These are phyloP conservation scores for Clytia hemisphaerica DNA, from an alignment of 30 jellyfish, hydroid and myxozoan species.

Conservation along the genomic window DNA sequence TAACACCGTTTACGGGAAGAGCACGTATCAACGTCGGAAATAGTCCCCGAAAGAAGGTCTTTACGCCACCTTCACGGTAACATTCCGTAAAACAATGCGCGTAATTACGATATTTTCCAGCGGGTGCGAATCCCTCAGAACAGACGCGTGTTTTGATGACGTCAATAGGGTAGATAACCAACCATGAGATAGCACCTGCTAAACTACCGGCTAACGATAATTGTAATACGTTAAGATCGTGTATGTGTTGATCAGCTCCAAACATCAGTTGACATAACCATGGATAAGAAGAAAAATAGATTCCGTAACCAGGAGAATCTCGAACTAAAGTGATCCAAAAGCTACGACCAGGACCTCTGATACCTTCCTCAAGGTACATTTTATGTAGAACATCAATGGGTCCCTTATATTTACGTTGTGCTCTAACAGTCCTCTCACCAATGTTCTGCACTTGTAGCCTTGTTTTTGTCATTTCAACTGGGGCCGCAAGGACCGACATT, in stretches of 20 bases:
- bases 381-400: constrained; percentile 55
- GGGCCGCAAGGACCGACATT: constrained; percentile 50
- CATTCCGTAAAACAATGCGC: constrained; percentile 40
- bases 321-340: constrained; percentile 50
- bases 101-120: constrained; percentile 23
- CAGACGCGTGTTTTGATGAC: constrained; percentile 74
- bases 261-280: constrained; percentile 36
- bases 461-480: constrained; percentile 73
- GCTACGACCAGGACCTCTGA: constrained; percentile 62
- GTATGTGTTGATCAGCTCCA: not conserved
- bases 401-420: constrained; percentile 10
- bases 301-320: constrained; percentile 81
- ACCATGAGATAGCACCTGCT: constrained; percentile 77
- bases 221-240: constrained; percentile 4
- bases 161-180: constrained; percentile 60
- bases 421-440: constrained; percentile 19
- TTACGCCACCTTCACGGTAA: constrained; percentile 45
- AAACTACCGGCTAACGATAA: constrained; percentile 76
- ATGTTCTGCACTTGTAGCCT: constrained; percentile 76
- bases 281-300: constrained; percentile 49
- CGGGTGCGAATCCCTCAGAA: constrained; percentile 65
- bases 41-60: constrained; percentile 64
- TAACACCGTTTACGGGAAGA: constrained; percentile 85
- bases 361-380: constrained; percentile 41
- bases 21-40: constrained; percentile 68